phyloP scores from a whole-genome alignment of 1,140 invertebrate genomes.

The Drosophila kepulauana region DNA sequence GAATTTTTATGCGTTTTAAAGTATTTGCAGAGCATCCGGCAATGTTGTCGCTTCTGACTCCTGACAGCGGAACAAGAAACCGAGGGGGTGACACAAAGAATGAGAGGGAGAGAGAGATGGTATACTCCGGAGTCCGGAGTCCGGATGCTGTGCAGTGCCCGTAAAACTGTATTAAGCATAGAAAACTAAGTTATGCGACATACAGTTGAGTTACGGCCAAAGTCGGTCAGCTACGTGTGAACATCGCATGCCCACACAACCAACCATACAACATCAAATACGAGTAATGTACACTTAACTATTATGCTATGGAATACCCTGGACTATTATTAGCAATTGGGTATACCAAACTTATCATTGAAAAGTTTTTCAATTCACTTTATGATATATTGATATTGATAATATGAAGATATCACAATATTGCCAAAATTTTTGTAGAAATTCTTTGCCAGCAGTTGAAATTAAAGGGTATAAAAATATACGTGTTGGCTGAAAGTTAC shows the following conservation, averaged over 20 bases:
- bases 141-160: slow-evolving; percentile 46
- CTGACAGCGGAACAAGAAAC: slow-evolving; percentile 21
- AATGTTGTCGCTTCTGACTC: slow-evolving; percentile 37
- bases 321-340: neutral
- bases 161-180: slow-evolving; percentile 81
- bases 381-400: no score
- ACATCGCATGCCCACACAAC: slow-evolving; percentile 38
- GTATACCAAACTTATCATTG: neutral
- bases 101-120: neutral
- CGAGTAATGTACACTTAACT: neutral
- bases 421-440: no score
- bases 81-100: neutral
- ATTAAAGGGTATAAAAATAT: slow-evolving; percentile 31
- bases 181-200: slow-evolving; percentile 78
- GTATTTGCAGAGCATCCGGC: slow-evolving; percentile 69
- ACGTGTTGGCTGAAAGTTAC: slow-evolving; percentile 9
- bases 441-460: neutral
- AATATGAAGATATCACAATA: no score
- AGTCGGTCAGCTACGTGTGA: slow-evolving; percentile 55
- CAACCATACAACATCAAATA: slow-evolving; percentile 38
- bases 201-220: slow-evolving; percentile 70
- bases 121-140: neutral
- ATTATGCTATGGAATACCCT: slow-evolving; percentile 4
- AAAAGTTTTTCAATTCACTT: no score
- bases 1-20: slow-evolving; percentile 84